These are phyloP conservation scores for Paradoxurus hermaphroditus DNA, from an alignment of 2,113 vertebrate genomes.

Conservation along the genomic window DNA sequence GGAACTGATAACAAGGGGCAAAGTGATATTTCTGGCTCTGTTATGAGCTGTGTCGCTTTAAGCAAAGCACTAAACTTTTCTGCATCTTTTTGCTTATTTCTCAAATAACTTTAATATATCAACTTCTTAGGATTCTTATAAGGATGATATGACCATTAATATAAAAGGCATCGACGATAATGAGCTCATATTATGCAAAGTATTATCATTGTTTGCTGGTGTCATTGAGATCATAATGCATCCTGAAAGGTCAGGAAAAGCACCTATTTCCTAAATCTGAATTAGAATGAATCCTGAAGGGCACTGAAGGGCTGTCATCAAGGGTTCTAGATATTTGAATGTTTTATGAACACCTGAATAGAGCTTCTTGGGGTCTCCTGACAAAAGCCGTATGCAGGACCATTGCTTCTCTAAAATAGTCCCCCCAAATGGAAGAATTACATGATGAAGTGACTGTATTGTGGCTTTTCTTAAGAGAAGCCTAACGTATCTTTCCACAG, in stretches of 20 bases:
- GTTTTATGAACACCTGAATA: not conserved
- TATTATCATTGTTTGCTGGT: not conserved
- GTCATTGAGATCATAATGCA: not conserved
- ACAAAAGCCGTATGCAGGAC: not conserved
- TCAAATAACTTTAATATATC: not conserved
- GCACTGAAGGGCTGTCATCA: not conserved
- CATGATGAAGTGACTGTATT: not conserved
- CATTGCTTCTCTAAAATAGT: not conserved
- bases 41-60: not conserved
- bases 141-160: not conserved
- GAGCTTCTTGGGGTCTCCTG: not conserved
- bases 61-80: not conserved
- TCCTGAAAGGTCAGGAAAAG: not conserved
- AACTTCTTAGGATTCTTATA: not conserved
- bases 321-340: not conserved
- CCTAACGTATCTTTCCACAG: not conserved
- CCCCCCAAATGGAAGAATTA: not conserved
- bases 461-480: not conserved
- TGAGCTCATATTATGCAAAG: not conserved
- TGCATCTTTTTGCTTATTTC: not conserved
- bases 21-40: not conserved
- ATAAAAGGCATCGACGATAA: not conserved
- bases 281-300: not conserved
- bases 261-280: not conserved
- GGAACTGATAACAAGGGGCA: not conserved